A percentile compares a stretch with the other conserved stretches of the same genome.
phyloP scores from a whole-genome alignment of 1,140 invertebrate species.

The Xylocopa sonorina region DNA sequence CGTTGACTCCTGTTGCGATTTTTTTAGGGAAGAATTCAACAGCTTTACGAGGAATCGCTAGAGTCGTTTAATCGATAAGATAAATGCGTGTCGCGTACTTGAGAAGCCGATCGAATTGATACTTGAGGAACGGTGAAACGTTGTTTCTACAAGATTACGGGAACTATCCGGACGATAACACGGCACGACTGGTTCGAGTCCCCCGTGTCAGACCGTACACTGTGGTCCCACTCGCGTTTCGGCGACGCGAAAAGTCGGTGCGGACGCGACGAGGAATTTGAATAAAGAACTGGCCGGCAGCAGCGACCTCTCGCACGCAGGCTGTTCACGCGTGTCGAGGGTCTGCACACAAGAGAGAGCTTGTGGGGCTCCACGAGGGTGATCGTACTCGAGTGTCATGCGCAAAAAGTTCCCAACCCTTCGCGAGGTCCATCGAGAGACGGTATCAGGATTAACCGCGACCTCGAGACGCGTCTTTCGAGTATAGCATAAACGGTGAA shows the following conservation, averaged over 20 bases:
- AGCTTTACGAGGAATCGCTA: not conserved
- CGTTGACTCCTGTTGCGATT: not conserved
- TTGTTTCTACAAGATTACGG: not conserved
- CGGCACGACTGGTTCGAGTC: no score
- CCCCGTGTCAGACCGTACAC: no score
- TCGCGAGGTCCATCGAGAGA: slow-evolving; percentile 32
- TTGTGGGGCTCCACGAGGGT: slow-evolving; percentile 66
- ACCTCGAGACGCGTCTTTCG: not conserved
- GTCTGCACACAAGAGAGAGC: slow-evolving; percentile 39
- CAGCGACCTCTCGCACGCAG: slow-evolving; percentile 9
- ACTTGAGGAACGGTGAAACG: not conserved
- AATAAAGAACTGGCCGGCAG: slow-evolving; percentile 64
- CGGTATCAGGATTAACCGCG: slow-evolving; percentile 23
- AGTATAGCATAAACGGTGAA: not conserved
- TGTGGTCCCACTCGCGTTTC: slow-evolving; percentile 6
- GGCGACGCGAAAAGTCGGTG: slow-evolving; percentile 21
- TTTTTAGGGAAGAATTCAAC: not conserved
- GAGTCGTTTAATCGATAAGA: not conserved
- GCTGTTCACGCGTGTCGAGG: slow-evolving; percentile 55
- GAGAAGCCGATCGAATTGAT: not conserved
- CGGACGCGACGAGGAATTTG: slow-evolving; percentile 59
- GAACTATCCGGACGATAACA: slow-evolving; percentile 2
- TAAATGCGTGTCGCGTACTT: no score
- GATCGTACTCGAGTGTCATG: slow-evolving; percentile 74
- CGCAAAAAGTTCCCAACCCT: slow-evolving; percentile 63